A percentile compares a stretch with the other conserved stretches of the same genome.
phyloP scores from a whole-genome alignment of 2,797 vertebrate species.

The Triplophysa bombifrons region DNA sequence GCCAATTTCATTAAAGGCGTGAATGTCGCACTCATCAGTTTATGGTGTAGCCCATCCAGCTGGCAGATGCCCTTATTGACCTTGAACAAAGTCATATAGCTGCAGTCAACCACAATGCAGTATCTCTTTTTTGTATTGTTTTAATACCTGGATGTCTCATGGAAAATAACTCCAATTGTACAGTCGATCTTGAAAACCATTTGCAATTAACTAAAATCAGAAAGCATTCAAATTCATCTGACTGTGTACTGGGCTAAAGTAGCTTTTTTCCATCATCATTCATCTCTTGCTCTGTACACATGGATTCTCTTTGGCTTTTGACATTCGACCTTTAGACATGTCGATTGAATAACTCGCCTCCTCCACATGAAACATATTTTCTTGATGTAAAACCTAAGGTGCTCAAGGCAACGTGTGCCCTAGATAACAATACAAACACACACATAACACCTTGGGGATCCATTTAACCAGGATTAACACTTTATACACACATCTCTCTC shows the following conservation, averaged over 20 bases:
- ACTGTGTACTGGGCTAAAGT: not conserved
- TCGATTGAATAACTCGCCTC: constrained; percentile 1
- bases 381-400: constrained; percentile 44
- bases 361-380: constrained; percentile 22
- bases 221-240: not conserved
- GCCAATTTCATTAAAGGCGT: constrained; percentile 16
- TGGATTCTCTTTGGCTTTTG: not conserved
- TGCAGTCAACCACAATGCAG: not conserved
- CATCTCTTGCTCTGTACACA: not conserved
- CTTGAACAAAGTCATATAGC: constrained; percentile 5
- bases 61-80: not conserved
- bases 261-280: not conserved
- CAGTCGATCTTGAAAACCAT: not conserved
- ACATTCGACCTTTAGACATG: constrained; percentile 18
- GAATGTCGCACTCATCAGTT: not conserved
- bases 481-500: not conserved
- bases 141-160: not conserved
- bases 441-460: not conserved
- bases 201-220: not conserved
- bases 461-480: constrained; percentile 37
- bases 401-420: constrained; percentile 1
- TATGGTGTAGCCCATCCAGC: not conserved
- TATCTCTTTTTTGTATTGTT: not conserved
- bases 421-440: constrained; percentile 27
- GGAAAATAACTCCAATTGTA: not conserved